Conservation (phyloP, 2,797 vertebrate genomes). For the Micromesistius poutassou region DNA sequence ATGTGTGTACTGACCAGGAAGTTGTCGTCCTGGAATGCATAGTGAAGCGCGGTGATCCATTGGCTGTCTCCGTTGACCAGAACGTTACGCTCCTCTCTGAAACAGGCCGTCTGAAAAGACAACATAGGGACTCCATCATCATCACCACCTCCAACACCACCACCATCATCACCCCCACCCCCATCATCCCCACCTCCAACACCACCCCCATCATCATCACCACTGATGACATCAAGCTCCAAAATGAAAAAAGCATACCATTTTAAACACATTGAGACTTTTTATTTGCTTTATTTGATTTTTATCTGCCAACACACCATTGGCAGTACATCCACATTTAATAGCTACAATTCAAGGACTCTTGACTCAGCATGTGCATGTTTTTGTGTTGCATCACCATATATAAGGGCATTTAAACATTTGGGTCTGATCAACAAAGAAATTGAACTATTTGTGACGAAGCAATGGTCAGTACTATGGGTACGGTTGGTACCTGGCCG, state of each 20-base stretch:
- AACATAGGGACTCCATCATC: not conserved
- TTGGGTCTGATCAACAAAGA: not conserved
- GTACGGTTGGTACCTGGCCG: not conserved
- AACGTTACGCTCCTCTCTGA: constrained; percentile 92
- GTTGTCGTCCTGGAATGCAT: constrained; percentile 97
- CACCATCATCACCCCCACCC: too few species aligned
- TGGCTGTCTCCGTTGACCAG: constrained; percentile 95
- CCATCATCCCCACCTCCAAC: not conserved
- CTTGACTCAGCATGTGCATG: too few species aligned
- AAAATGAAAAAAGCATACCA: not conserved
- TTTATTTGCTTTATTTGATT: too few species aligned
- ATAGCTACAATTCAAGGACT: too few species aligned
- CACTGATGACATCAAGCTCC: not conserved
- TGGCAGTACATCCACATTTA: not conserved
- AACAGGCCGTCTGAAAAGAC: constrained; percentile 89
- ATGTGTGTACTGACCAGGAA: constrained; percentile 79
- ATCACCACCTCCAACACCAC: too few species aligned
- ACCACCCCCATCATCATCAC: not conserved
- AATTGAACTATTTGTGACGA: not conserved
- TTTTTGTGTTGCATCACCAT: too few species aligned
- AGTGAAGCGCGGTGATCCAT: constrained; percentile 96
- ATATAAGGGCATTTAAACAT: not conserved
- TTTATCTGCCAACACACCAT: not conserved
- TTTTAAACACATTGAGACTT: not conserved
- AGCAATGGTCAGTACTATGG: not conserved